A percentile compares a stretch with the other conserved stretches of the same genome.
These are phyloP conservation scores for Euphydryas editha DNA, from an alignment of 2,888 invertebrate species.

Conservation along the genomic window DNA sequence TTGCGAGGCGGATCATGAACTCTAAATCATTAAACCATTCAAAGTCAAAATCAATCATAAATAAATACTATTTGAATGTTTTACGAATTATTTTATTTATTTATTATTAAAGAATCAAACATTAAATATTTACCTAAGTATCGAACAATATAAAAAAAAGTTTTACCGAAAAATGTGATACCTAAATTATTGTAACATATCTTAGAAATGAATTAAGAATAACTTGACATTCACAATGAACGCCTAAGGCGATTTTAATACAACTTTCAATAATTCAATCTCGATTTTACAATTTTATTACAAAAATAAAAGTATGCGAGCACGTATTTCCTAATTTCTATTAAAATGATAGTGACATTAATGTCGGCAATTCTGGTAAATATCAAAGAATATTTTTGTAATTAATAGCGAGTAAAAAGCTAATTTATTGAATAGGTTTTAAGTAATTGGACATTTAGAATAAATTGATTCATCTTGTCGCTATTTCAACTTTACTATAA, in stretches of 20 bases:
- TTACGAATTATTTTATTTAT: no score
- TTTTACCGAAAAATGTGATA: no score
- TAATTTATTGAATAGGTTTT: constrained; percentile 6
- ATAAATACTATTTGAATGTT: no score
- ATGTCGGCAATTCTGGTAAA: neutral
- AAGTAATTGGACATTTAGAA: constrained; percentile 9
- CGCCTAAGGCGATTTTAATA: constrained; percentile 4
- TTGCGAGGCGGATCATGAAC: no score
- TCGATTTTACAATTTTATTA: neutral
- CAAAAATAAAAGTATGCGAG: neutral
- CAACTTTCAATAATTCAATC: neutral
- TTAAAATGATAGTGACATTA: neutral
- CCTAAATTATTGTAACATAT: neutral
- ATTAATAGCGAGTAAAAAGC: constrained; percentile 4
- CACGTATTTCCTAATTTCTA: constrained; percentile 2
- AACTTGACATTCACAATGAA: constrained; percentile 1
- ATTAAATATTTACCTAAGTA: no score
- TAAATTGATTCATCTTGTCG: neutral
- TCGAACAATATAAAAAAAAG: no score
- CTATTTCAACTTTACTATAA: neutral
- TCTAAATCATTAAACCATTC: no score
- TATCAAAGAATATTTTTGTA: constrained; percentile 6
- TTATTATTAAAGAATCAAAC: no score
- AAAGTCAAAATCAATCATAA: no score
- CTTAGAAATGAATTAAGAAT: no score